These are phyloP conservation scores for Limonius californicus DNA, from an alignment of 1,140 invertebrate genomes.

Conservation along the genomic window DNA sequence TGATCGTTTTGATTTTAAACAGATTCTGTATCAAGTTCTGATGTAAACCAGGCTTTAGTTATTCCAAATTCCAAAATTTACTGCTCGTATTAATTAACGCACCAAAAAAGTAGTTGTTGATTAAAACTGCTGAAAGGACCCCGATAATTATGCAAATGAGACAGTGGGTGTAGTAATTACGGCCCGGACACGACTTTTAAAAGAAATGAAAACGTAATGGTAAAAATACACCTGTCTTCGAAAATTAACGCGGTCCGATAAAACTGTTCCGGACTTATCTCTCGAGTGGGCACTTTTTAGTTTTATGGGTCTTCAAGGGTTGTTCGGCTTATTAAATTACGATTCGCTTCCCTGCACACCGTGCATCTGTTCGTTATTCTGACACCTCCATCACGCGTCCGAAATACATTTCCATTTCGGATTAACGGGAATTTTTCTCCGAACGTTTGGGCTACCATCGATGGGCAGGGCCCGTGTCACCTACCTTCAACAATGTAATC, in stretches of 20 bases:
- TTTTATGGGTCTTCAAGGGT: background rate
- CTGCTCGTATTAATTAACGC: background rate
- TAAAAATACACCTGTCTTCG: background rate
- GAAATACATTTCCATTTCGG: too few species aligned
- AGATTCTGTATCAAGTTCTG: too few species aligned
- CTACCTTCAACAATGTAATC: background rate
- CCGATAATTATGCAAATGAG: background rate
- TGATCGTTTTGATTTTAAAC: too few species aligned
- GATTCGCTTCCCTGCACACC: background rate
- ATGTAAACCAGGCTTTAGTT: too few species aligned
- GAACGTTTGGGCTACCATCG: background rate
- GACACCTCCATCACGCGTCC: too few species aligned
- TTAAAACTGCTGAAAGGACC: background rate
- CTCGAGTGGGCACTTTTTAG: background rate
- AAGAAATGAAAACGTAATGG: background rate
- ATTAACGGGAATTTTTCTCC: too few species aligned
- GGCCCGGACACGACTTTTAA: background rate
- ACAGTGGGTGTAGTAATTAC: background rate
- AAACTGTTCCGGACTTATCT: background rate
- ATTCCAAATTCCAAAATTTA: too few species aligned
- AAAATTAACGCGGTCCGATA: background rate
- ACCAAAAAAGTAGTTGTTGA: background rate
- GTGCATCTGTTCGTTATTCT: background rate
- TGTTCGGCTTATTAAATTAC: background rate
- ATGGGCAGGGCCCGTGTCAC: background rate